A percentile compares a stretch with the other conserved stretches of the same genome.
phyloP scores from a whole-genome alignment of 2,888 invertebrate species.

The Mayetiola destructor region DNA sequence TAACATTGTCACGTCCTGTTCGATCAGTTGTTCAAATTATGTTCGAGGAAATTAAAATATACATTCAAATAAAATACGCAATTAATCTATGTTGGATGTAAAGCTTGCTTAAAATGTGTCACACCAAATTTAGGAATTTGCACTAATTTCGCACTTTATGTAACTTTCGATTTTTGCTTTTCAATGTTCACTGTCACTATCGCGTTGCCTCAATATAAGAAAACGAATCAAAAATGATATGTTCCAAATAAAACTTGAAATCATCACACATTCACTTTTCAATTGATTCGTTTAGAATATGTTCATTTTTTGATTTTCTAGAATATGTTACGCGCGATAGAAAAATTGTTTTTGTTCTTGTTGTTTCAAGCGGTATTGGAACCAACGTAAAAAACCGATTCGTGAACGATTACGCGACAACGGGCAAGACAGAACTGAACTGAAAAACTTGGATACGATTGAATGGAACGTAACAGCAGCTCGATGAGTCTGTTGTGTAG shows the following conservation, averaged over 20 bases:
- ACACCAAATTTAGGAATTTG: not conserved
- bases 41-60: not conserved
- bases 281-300: no score
- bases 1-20: not conserved
- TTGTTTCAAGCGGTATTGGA: not conserved
- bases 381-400: conserved; percentile 8
- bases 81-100: not conserved
- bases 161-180: not conserved
- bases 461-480: conserved; percentile 2
- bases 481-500: not conserved
- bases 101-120: conserved; percentile 1
- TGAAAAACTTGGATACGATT: conserved; percentile 5
- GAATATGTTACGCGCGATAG: not conserved
- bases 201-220: not conserved
- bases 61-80: not conserved
- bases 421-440: conserved; percentile 15
- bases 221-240: not conserved
- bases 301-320: not conserved
- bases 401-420: conserved; percentile 15
- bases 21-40: not conserved
- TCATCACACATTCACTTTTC: no score
- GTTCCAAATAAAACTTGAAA: no score
- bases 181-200: conserved; percentile 1
- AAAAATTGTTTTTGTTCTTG: not conserved
- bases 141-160: not conserved